Conservation (phyloP, 2,797 vertebrate species). For the Melanotaenia maccullochi region DNA sequence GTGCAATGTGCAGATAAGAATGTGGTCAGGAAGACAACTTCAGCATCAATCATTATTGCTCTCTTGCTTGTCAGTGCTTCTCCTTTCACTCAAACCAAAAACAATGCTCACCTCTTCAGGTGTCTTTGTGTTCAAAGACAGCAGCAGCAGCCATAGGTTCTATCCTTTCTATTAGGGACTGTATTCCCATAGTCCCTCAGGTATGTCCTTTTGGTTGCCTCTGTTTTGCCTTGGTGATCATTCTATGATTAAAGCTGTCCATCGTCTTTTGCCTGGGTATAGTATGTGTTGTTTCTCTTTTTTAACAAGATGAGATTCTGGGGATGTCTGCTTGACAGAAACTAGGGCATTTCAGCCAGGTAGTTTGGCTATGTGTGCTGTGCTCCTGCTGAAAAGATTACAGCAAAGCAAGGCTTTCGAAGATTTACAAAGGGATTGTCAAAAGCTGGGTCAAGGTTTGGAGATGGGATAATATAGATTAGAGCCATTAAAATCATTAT, state of each 20-base stretch:
- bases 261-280: conserved; percentile 53
- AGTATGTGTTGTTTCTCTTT: conserved; percentile 41
- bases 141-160: conserved; percentile 60
- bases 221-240: conserved; percentile 66
- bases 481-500: conserved; percentile 68
- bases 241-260: conserved; percentile 72
- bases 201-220: conserved; percentile 61
- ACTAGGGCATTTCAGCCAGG: conserved; percentile 60
- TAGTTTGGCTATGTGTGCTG: conserved; percentile 58
- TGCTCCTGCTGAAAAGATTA: conserved; percentile 72
- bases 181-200: conserved; percentile 56
- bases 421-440: conserved; percentile 63
- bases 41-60: conserved; percentile 59
- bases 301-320: conserved; percentile 57
- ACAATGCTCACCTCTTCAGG: conserved; percentile 64
- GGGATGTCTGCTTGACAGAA: conserved; percentile 60
- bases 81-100: conserved; percentile 58
- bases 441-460: conserved; percentile 76
- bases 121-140: conserved; percentile 72
- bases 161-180: conserved; percentile 56
- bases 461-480: conserved; percentile 71
- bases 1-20: background rate
- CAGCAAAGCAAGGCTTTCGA: conserved; percentile 66
- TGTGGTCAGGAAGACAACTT: conserved; percentile 20
- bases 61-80: conserved; percentile 60